A percentile compares a stretch with the other conserved stretches of the same genome.
These are phyloP conservation scores for Platysternon megacephalum DNA, from an alignment of 2,113 vertebrate species.

Conservation along the genomic window DNA sequence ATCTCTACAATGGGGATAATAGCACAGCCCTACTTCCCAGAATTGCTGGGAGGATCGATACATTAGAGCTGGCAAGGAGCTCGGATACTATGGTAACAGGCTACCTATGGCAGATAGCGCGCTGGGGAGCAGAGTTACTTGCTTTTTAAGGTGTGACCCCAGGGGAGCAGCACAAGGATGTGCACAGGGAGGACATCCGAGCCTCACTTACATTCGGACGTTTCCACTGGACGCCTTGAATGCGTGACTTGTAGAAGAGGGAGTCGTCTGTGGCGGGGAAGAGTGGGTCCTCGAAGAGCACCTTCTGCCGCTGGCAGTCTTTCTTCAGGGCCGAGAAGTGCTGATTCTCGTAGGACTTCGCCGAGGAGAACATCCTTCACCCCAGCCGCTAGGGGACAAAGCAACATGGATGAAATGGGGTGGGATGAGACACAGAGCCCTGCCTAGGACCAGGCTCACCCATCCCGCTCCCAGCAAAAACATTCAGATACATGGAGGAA, in stretches of 20 bases:
- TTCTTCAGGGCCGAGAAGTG: constrained; percentile 85
- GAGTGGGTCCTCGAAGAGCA: constrained; percentile 90
- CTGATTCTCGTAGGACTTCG: constrained; percentile 88
- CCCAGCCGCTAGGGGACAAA: constrained; percentile 4
- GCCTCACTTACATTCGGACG: constrained; percentile 86
- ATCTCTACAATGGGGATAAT: neutral
- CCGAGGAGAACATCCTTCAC: constrained; percentile 90
- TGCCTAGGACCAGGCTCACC: neutral
- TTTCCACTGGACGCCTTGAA: constrained; percentile 89
- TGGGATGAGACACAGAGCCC: neutral
- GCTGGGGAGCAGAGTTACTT: neutral
- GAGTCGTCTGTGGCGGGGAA: constrained; percentile 88
- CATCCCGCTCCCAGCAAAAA: neutral
- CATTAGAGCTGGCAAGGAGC: neutral
- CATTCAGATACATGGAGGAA: neutral
- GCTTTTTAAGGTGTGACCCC: neutral
- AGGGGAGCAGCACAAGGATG: neutral
- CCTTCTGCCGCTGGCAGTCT: constrained; percentile 82
- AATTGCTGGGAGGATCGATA: neutral
- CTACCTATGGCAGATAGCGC: neutral
- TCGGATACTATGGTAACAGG: neutral
- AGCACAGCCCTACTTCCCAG: neutral
- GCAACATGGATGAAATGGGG: accelerated
- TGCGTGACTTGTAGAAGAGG: constrained; percentile 86
- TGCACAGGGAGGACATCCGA: neutral